Evolutionary conservation across 2,113 vertebrate genomes (phyloP).

Genomic region (Paratilapia polleni): DNA sequence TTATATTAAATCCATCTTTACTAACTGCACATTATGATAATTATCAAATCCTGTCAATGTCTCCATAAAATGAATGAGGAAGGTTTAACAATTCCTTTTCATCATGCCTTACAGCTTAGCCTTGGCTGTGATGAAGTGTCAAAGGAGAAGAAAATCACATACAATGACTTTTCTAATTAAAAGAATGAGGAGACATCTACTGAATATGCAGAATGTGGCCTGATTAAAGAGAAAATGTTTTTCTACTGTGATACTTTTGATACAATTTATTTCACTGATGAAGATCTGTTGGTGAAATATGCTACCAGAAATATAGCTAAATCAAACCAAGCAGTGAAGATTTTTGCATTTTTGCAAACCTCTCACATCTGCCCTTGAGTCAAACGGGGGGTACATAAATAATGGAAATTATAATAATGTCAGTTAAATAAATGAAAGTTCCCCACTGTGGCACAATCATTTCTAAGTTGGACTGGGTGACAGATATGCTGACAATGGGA

Average conservation of each 20-base stretch:
- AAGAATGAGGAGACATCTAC: constrained; percentile 27
- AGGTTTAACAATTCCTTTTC: constrained; percentile 19
- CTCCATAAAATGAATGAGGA: constrained; percentile 11
- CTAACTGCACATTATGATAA: constrained; percentile 4
- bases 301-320: constrained; percentile 2
- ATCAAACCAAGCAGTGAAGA: not conserved
- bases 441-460: constrained; percentile 30
- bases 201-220: constrained; percentile 36
- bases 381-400: constrained; percentile 32
- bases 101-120: constrained; percentile 25
- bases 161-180: constrained; percentile 30
- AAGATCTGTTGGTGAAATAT: constrained; percentile 50
- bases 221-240: constrained; percentile 51
- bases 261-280: constrained; percentile 49
- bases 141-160: constrained; percentile 22
- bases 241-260: constrained; percentile 12
- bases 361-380: constrained; percentile 43
- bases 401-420: constrained; percentile 65
- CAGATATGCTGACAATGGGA: constrained; percentile 61
- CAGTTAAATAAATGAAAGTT: constrained; percentile 41
- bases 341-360: constrained; percentile 47
- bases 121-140: constrained; percentile 27
- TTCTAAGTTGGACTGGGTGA: constrained; percentile 27
- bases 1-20: constrained; percentile 11
- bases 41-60: constrained; percentile 26